Conservation (phyloP, 1,140 invertebrate species). For the Caerostris extrusa region DNA sequence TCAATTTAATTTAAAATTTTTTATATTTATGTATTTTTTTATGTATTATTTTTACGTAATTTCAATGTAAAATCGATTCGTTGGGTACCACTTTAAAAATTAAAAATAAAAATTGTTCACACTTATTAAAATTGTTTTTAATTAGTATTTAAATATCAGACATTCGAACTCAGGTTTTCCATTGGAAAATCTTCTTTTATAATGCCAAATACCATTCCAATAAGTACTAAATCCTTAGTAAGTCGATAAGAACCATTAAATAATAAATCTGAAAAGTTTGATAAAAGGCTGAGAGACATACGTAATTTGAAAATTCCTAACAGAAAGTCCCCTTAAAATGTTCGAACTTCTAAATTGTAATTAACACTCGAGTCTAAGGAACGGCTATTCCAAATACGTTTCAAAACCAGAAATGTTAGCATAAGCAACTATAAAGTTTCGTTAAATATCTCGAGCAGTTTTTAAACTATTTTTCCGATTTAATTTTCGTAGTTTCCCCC, state of each 20-base stretch:
- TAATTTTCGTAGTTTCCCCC: not conserved
- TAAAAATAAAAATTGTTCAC: no score
- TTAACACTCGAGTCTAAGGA: not conserved
- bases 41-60: no score
- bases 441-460: slow-evolving; percentile 32
- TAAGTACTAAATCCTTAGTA: no score
- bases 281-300: not conserved
- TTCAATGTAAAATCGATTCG: no score
- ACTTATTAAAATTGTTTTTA: no score
- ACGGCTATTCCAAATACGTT: not conserved
- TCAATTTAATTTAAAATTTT: no score
- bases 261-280: not conserved
- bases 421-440: slow-evolving; percentile 38
- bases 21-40: no score
- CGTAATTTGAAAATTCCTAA: not conserved
- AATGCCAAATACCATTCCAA: no score
- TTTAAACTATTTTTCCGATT: not conserved
- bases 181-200: no score
- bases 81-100: no score
- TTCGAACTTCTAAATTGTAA: not conserved
- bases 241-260: not conserved
- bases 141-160: no score
- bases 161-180: no score
- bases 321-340: not conserved
- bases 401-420: slow-evolving; percentile 24